A percentile compares a stretch with the other conserved stretches of the same genome.
Conservation (phyloP, 2,113 vertebrate species). For the Passer montanus region DNA sequence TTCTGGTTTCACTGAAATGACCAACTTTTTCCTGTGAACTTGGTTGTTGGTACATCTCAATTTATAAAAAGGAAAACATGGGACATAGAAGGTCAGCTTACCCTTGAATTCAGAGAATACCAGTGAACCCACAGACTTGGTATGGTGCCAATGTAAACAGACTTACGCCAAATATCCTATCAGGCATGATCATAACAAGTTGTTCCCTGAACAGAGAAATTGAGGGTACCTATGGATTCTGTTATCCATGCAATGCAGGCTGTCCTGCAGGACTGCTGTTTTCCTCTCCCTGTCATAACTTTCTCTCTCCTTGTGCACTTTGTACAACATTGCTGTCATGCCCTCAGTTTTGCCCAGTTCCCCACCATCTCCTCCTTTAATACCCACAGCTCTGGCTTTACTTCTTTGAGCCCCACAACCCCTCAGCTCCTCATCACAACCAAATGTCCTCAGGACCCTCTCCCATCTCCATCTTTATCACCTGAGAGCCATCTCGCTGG, state of each 20-base stretch:
- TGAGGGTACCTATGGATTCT: neutral
- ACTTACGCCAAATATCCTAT: neutral
- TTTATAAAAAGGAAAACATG: neutral
- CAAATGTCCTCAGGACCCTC: neutral
- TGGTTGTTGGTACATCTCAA: neutral
- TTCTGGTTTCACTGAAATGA: neutral
- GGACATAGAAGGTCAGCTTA: constrained; percentile 38
- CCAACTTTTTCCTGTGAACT: neutral
- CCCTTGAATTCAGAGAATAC: constrained; percentile 3
- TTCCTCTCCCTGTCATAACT: neutral
- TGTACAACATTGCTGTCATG: neutral
- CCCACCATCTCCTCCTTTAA: neutral
- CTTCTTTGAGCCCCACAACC: neutral
- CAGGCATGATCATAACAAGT: neutral
- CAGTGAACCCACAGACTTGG: constrained; percentile 37
- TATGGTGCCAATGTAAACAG: constrained; percentile 52
- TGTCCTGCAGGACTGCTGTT: neutral
- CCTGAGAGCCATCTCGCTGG: neutral
- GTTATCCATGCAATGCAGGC: neutral
- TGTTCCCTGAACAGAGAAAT: neutral
- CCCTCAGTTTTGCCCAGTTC: neutral
- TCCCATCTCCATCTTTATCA: neutral
- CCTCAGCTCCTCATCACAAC: neutral
- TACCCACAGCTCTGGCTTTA: neutral
- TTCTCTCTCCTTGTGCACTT: neutral